Conservation (phyloP, 2,888 invertebrate genomes). For the Pandemis heparana region DNA sequence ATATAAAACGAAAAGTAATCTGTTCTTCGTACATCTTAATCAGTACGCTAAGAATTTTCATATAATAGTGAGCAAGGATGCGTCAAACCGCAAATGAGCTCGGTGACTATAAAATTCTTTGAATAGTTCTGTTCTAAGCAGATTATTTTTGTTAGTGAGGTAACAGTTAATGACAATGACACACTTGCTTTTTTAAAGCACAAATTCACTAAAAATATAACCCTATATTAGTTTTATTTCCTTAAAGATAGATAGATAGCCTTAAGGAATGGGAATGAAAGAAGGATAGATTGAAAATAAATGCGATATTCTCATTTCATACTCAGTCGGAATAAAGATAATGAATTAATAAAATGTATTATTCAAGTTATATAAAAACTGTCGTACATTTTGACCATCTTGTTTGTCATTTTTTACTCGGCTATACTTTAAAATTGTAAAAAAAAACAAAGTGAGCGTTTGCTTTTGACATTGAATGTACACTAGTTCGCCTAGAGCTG, state of each 20-base stretch:
- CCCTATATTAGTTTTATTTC: background rate
- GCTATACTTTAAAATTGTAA: too few relatives aligned
- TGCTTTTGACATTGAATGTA: too few relatives aligned
- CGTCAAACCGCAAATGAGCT: slow-evolving; percentile 15
- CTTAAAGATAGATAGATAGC: background rate
- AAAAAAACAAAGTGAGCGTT: too few relatives aligned
- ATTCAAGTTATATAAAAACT: too few relatives aligned
- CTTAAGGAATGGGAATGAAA: background rate
- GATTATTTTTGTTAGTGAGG: background rate
- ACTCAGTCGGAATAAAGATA: too few relatives aligned
- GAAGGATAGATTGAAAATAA: background rate
- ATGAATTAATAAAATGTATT: too few relatives aligned
- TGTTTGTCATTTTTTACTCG: too few relatives aligned
- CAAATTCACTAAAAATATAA: background rate
- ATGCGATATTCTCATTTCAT: too few relatives aligned
- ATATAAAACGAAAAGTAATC: background rate
- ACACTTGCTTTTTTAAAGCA: background rate
- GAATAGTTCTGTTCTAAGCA: background rate
- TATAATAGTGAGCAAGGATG: background rate
- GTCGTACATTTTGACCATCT: too few relatives aligned
- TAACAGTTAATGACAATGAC: background rate
- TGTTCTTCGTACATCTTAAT: too few relatives aligned
- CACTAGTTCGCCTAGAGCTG: background rate
- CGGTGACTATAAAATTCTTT: background rate
- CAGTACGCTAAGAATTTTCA: background rate